These are phyloP conservation scores for Strix aluco DNA, from an alignment of 2,113 vertebrate genomes.

Conservation along the genomic window DNA sequence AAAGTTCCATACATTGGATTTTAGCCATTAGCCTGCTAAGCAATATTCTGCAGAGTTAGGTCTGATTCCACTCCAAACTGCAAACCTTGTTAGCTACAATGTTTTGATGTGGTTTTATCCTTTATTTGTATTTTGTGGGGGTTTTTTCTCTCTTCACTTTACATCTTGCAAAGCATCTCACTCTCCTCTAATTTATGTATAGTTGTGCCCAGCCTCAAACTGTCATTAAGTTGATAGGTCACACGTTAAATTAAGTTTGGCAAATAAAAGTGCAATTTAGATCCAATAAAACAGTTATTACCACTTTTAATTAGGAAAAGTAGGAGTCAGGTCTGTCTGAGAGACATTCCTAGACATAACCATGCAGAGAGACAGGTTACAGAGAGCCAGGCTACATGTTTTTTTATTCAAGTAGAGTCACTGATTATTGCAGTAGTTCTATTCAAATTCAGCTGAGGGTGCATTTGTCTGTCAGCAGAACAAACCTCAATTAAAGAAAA, in stretches of 20 bases:
- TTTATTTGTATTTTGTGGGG: background rate
- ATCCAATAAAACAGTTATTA: constrained; percentile 74
- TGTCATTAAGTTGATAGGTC: constrained; percentile 70
- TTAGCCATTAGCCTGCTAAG: background rate
- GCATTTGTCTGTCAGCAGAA: constrained; percentile 1
- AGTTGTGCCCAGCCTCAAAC: constrained; percentile 53
- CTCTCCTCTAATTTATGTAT: constrained; percentile 56
- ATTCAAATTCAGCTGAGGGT: constrained; percentile 51
- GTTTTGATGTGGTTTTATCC: background rate
- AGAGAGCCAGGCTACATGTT: background rate
- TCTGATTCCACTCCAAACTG: background rate
- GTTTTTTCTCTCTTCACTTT: background rate
- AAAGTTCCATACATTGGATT: background rate
- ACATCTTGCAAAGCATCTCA: constrained; percentile 29
- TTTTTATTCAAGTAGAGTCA: constrained; percentile 29
- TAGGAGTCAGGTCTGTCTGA: constrained; percentile 20
- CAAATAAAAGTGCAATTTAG: constrained; percentile 77
- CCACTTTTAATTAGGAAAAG: constrained; percentile 75
- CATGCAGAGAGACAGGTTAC: background rate
- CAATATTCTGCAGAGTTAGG: background rate
- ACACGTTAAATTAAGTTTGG: constrained; percentile 74
- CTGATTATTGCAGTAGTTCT: constrained; percentile 33
- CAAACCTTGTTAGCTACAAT: background rate
- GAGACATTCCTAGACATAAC: constrained; percentile 35
- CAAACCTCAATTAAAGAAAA: constrained; percentile 44